These are phyloP conservation scores for Corythornis vintsioides DNA, from an alignment of 2,113 vertebrate species.

Conservation along the genomic window DNA sequence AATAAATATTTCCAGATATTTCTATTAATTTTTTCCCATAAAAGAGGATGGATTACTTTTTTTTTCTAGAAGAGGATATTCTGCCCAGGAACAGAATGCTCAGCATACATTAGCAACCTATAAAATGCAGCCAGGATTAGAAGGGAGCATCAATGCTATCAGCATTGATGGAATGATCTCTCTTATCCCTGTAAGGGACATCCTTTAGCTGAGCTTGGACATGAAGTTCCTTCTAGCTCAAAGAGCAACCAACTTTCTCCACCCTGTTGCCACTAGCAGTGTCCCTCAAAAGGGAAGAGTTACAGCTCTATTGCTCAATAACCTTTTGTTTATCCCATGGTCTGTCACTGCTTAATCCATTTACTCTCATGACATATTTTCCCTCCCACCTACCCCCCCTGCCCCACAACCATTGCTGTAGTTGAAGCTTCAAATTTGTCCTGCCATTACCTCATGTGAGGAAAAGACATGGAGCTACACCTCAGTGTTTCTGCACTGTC, in stretches of 20 bases:
- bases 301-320: background rate
- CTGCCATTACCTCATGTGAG: background rate
- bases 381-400: fast-evolving
- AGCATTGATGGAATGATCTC: background rate
- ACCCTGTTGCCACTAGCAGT: fast-evolving
- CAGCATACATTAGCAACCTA: fast-evolving
- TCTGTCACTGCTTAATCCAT: background rate
- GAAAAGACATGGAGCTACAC: background rate
- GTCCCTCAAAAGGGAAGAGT: background rate
- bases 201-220: background rate
- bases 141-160: background rate
- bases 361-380: fast-evolving
- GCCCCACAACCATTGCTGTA: background rate
- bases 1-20: no score
- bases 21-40: no score
- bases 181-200: no score
- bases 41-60: background rate
- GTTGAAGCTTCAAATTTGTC: background rate
- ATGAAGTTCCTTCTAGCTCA: background rate
- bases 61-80: background rate
- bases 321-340: background rate
- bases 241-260: background rate
- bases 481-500: background rate
- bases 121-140: background rate
- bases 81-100: background rate